These are phyloP conservation scores for Turritopsis rubra DNA, from an alignment of 30 jellyfish, hydroid and myxozoan genomes.

Conservation along the genomic window DNA sequence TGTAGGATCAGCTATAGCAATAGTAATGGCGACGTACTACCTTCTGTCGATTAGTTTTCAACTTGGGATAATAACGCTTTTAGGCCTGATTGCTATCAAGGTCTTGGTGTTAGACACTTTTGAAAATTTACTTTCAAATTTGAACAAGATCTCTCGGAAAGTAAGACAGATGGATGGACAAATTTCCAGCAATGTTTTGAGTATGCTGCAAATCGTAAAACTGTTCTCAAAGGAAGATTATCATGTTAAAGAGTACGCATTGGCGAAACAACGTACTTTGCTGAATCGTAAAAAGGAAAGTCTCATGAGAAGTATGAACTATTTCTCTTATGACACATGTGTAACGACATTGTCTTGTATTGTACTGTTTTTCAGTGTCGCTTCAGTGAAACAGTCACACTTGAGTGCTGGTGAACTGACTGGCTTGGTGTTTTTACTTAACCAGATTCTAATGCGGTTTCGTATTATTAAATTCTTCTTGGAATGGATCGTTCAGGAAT, in stretches of 20 bases:
- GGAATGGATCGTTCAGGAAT: neutral
- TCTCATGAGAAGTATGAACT: neutral
- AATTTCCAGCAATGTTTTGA: neutral
- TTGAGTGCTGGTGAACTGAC: neutral
- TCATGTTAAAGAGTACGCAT: neutral
- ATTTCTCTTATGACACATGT: neutral
- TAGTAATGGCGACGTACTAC: neutral
- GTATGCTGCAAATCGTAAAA: neutral
- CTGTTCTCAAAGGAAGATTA: constrained; percentile 1
- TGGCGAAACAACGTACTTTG: neutral
- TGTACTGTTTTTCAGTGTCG: neutral
- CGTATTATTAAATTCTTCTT: neutral
- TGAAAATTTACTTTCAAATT: neutral
- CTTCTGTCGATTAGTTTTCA: neutral
- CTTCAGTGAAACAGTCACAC: neutral
- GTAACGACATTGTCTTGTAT: neutral
- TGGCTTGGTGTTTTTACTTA: neutral
- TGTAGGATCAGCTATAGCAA: neutral
- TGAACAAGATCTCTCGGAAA: neutral
- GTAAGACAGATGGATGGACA: neutral
- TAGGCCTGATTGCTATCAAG: neutral
- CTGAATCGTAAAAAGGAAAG: neutral
- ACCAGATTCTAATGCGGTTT: neutral
- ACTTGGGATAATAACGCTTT: neutral
- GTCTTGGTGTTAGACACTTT: neutral